Conservation (phyloP, 2,113 vertebrate genomes). For the Gadus chalcogrammus region DNA sequence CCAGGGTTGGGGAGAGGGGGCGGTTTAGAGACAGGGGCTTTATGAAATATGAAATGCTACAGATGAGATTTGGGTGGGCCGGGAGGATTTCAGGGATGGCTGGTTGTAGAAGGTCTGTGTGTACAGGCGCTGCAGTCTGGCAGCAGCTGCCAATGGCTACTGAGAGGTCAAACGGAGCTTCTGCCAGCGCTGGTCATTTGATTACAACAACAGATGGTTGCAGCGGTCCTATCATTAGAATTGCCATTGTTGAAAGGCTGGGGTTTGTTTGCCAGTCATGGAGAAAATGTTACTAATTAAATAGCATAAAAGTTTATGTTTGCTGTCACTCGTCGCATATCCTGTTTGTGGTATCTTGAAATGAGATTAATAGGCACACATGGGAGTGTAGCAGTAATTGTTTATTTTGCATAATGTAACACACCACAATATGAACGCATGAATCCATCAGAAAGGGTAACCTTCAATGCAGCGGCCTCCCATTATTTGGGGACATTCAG, state of each 20-base stretch:
- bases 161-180: constrained; percentile 59
- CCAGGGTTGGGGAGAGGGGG: constrained; percentile 29
- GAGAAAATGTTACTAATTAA: constrained; percentile 1
- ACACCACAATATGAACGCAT: too few species aligned
- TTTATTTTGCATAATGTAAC: too few species aligned
- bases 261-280: constrained; percentile 19
- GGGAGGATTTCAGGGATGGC: constrained; percentile 40
- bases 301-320: too few species aligned
- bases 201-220: constrained; percentile 67
- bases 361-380: too few species aligned
- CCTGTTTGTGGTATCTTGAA: too few species aligned
- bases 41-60: constrained; percentile 28
- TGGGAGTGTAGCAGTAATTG: too few species aligned
- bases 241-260: constrained; percentile 30
- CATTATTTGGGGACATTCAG: too few species aligned
- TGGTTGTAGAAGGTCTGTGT: constrained; percentile 41
- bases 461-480: too few species aligned
- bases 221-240: constrained; percentile 57
- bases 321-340: too few species aligned
- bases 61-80: constrained; percentile 63
- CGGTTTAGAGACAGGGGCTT: too few species aligned
- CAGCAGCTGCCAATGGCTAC: constrained; percentile 54
- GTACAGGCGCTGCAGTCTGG: constrained; percentile 9
- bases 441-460: too few species aligned
- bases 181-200: constrained; percentile 51